phyloP scores from a whole-genome alignment of 2,113 vertebrate genomes.

The Chiloscyllium plagiosum region DNA sequence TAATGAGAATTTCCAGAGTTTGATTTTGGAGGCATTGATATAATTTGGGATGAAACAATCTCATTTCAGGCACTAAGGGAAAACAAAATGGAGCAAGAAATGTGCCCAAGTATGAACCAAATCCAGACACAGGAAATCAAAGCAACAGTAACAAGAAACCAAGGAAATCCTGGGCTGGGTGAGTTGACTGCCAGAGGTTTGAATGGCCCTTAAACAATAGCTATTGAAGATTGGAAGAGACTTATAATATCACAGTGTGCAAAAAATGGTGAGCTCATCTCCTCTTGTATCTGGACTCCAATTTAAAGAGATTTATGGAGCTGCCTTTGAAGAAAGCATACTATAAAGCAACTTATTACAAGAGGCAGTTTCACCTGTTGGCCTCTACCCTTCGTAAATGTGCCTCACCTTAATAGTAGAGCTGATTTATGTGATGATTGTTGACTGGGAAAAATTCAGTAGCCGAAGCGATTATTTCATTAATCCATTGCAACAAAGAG shows the following conservation, averaged over 20 bases:
- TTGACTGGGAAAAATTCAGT: not conserved
- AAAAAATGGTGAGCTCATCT: not conserved
- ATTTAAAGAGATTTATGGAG: not conserved
- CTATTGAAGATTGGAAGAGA: not conserved
- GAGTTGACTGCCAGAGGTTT: not conserved
- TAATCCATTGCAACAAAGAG: not conserved
- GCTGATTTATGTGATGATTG: not conserved
- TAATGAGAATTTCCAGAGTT: not conserved
- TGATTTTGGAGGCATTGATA: not conserved
- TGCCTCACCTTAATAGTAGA: not conserved
- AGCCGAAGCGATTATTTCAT: not conserved
- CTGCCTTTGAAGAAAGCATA: not conserved
- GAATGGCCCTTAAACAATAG: not conserved
- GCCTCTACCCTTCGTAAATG: not conserved
- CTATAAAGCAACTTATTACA: not conserved
- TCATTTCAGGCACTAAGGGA: not conserved
- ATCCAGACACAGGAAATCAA: not conserved
- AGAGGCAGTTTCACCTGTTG: not conserved
- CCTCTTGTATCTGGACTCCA: not conserved
- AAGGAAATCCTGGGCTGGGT: not conserved
- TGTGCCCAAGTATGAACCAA: not conserved
- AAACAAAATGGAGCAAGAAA: not conserved
- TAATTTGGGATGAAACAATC: not conserved
- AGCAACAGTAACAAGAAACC: not conserved
- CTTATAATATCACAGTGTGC: not conserved